A percentile compares a stretch with the other conserved stretches of the same genome.
Conservation (phyloP, 2,113 vertebrate genomes). For the Zosterops pallidus region DNA sequence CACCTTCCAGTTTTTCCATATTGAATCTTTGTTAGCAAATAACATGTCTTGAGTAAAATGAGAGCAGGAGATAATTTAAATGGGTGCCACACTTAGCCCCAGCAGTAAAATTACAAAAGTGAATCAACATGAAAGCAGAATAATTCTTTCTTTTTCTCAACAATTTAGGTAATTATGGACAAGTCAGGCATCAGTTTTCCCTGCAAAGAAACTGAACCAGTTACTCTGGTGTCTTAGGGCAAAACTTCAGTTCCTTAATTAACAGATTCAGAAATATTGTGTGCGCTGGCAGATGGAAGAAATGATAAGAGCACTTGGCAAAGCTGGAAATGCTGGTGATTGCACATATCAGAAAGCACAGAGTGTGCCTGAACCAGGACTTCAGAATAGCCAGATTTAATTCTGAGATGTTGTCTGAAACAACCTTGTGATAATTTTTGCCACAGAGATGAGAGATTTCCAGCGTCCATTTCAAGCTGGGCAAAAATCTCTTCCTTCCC, state of each 20-base stretch:
- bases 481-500: neutral
- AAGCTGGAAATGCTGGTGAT: neutral
- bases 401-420: neutral
- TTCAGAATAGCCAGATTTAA: neutral
- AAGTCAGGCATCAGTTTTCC: conserved; percentile 15
- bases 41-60: conserved; percentile 33
- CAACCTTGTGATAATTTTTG: neutral
- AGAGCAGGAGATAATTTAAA: conserved; percentile 49
- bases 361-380: conserved; percentile 5
- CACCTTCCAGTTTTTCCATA: conserved; percentile 49
- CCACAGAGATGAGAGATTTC: neutral
- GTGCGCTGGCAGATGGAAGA: neutral
- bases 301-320: neutral
- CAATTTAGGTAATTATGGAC: conserved; percentile 54
- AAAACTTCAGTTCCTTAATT: conserved; percentile 53
- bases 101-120: conserved; percentile 39
- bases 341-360: conserved; percentile 3
- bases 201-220: conserved; percentile 12
- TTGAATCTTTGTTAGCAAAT: conserved; percentile 58
- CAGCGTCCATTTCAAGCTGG: neutral
- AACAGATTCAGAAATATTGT: conserved; percentile 44
- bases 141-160: neutral
- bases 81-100: conserved; percentile 9
- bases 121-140: conserved; percentile 58
- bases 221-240: conserved; percentile 31